These are phyloP conservation scores for Halesus radiatus DNA, from an alignment of 1,140 invertebrate genomes.

Conservation along the genomic window DNA sequence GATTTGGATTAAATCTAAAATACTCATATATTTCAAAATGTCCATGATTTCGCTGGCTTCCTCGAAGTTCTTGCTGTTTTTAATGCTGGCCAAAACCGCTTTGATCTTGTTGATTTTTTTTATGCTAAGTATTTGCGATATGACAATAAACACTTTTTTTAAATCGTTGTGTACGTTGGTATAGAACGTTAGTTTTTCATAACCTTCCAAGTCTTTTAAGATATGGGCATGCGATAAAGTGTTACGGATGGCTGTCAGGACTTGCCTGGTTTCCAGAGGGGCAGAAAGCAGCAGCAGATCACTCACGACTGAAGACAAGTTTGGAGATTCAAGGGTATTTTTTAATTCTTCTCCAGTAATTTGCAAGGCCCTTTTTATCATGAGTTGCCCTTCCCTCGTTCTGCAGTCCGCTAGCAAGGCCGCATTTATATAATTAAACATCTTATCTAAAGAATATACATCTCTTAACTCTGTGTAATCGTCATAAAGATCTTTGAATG, in stretches of 20 bases:
- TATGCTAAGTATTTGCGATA: background rate
- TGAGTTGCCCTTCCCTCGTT: background rate
- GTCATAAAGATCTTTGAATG: background rate
- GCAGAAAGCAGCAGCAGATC: conserved; percentile 16
- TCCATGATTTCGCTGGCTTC: background rate
- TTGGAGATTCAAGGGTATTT: conserved; percentile 13
- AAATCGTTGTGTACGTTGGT: conserved; percentile 1
- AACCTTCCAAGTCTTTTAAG: background rate
- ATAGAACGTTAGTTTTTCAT: background rate
- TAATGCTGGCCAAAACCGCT: background rate
- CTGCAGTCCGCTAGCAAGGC: background rate
- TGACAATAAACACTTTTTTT: background rate
- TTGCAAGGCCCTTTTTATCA: background rate
- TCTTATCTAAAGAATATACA: conserved; percentile 1
- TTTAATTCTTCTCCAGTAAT: background rate
- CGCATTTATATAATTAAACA: background rate
- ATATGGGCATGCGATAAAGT: conserved; percentile 13
- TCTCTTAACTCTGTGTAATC: conserved; percentile 12
- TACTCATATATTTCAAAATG: background rate
- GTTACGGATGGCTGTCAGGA: background rate
- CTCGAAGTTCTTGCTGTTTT: background rate
- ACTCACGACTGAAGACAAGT: background rate
- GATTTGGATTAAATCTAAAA: background rate
- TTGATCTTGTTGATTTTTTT: background rate
- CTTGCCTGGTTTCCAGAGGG: background rate